These are phyloP conservation scores for Anastrepha obliqua DNA, from an alignment of 1,140 invertebrate genomes.

Conservation along the genomic window DNA sequence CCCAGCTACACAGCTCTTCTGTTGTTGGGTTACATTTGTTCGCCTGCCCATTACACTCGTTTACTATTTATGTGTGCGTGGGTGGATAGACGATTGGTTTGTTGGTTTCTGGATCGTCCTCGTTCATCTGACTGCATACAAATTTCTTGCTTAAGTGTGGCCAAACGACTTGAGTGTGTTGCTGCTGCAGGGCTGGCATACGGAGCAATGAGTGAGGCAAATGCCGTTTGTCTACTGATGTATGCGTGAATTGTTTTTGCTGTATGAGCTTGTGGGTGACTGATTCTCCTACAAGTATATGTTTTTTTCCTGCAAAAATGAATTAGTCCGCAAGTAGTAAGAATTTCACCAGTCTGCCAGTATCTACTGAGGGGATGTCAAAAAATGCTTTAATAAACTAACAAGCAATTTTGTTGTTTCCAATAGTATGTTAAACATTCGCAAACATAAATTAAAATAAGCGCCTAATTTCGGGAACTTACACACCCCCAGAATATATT, in stretches of 20 bases:
- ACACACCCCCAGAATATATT: too few species aligned
- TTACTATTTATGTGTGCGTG: too few species aligned
- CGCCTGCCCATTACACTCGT: not conserved
- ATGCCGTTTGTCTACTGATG: not conserved
- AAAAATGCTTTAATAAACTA: too few species aligned
- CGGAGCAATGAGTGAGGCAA: not conserved
- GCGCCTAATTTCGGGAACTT: too few species aligned
- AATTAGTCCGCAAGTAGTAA: not conserved
- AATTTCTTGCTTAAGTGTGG: constrained; percentile 19
- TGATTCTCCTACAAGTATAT: not conserved
- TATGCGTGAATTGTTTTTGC: too few species aligned
- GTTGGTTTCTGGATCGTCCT: not conserved
- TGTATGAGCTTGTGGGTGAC: not conserved
- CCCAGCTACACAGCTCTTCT: not conserved
- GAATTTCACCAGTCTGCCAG: not conserved
- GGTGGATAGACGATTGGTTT: not conserved
- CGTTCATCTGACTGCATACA: constrained; percentile 11
- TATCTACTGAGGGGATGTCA: too few species aligned
- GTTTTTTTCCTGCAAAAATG: too few species aligned
- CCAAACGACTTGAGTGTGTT: constrained; percentile 28
- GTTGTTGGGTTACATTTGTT: not conserved
- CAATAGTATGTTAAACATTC: too few species aligned
- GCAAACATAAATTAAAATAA: too few species aligned
- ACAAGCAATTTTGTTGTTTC: too few species aligned
- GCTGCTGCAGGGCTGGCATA: not conserved